Percentiles rank a stretch among this genome's conserved stretches.
phyloP scores from a whole-genome alignment of 2,113 vertebrate genomes.

The Mormyrus lacerda region DNA sequence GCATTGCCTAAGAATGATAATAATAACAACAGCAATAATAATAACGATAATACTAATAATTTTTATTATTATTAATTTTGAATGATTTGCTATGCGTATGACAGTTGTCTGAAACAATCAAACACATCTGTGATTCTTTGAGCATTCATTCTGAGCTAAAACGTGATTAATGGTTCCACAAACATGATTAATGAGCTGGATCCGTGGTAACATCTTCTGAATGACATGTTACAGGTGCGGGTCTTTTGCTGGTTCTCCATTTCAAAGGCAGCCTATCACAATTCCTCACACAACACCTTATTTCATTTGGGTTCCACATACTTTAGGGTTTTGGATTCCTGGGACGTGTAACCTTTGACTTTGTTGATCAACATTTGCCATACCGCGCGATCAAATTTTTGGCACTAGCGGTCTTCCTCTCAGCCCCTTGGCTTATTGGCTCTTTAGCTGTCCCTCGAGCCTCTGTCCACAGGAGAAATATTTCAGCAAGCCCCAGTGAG shows the following conservation, averaged over 20 bases:
- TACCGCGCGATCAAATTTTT: conserved; percentile 48
- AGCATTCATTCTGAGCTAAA: conserved; percentile 47
- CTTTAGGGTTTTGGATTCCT: conserved; percentile 44
- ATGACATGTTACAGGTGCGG: conserved; percentile 66
- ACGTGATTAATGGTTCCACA: conserved; percentile 60
- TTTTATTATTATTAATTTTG: not conserved
- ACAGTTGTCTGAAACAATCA: not conserved
- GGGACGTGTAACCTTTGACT: conserved; percentile 51
- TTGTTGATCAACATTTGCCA: conserved; percentile 57
- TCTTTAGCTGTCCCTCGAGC: conserved; percentile 50
- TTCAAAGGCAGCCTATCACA: conserved; percentile 31
- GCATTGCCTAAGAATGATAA: not conserved
- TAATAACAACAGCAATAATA: not conserved
- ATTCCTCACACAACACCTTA: conserved; percentile 28
- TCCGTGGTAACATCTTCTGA: conserved; percentile 57
- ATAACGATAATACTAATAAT: not conserved
- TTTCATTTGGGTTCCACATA: conserved; percentile 39
- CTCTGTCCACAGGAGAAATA: conserved; percentile 47
- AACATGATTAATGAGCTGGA: conserved; percentile 63
- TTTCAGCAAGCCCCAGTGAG: conserved; percentile 61
- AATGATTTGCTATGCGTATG: conserved; percentile 13
- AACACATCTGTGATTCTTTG: conserved; percentile 6
- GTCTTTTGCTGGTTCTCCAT: conserved; percentile 24
- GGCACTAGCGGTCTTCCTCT: conserved; percentile 43
- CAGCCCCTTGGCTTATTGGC: conserved; percentile 55